Base-by-base conservation (phyloP, 1,140 invertebrate genomes). In the Anastrepha obliqua region DNA sequence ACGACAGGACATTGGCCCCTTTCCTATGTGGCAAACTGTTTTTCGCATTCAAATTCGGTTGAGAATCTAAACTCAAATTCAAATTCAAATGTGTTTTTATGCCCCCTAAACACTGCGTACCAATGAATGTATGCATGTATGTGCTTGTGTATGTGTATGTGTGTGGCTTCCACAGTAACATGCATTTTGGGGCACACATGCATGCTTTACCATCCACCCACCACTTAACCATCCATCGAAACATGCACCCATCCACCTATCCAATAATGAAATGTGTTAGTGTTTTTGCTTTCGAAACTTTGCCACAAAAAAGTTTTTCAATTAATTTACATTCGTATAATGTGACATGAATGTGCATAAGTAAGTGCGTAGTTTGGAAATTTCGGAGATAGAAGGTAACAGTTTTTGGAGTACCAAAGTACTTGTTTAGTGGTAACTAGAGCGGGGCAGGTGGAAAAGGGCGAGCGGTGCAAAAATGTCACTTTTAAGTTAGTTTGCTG, bases 281-380 rank as follows among this genome's bases (percentile, higher is more conserved):
- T 47, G 9, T 29, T 65, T 81, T 7, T 81, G 47, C 47, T 58
- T 55, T 17, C 13, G 44, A 81, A 81, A 81, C 47, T 81, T 81
- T 81, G 51, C 74, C 74, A 81, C 74, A 81, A 81, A 81, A 81
- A 81, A 81, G 74, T 81, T 81, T 81, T 81, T 81, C 74, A 81
- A 81, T 81, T 81, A 81, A 81, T 81, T 81, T 81, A 81, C 44
- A 81, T 81, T 81, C 74, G 74, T 55, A 81, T 81, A 81, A 81
- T 81, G 74, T 81, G 74, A 81, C 74, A 81, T 81, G 39, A 81
- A 81, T 81, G 74, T 81, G 74, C 74, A 81, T 81, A 81, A 81
- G 74, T 55, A 81, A 51, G 74, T 81, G 74, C 74, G 74, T 81
- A 81, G 17, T 74, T 74, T 44, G 0, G 7, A 51, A 51, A 55